Evolutionary conservation across 2,113 vertebrate genomes (phyloP).

Genomic region (Alethe diademata): DNA sequence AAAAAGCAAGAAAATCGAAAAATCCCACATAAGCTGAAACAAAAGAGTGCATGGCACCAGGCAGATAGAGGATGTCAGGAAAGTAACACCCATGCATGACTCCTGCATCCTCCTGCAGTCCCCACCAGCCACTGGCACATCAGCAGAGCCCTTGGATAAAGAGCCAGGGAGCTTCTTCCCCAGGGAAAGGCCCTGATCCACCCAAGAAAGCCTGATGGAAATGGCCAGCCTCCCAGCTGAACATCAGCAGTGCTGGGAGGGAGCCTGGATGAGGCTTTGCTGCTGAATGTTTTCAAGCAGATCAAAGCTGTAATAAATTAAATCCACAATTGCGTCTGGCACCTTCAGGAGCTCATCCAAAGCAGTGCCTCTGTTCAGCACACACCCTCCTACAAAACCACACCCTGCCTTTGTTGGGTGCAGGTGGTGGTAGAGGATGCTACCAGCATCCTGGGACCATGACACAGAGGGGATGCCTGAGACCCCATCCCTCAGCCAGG

Average conservation of each 20-base stretch:
- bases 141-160: not conserved
- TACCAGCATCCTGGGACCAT: not conserved
- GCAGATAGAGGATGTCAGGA: not conserved
- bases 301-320: not conserved
- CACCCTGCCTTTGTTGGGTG: not conserved
- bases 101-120: not conserved
- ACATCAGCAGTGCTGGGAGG: not conserved
- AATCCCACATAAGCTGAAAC: accelerated
- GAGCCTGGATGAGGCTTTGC: not conserved
- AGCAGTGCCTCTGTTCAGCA: not conserved
- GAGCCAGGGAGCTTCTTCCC: not conserved
- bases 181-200: not conserved
- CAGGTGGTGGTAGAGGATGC: not conserved
- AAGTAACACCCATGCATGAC: not conserved
- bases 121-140: not conserved
- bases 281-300: not conserved
- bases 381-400: not conserved
- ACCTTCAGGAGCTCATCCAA: not conserved
- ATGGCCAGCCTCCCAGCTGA: not conserved
- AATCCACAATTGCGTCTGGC: not conserved
- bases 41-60: not conserved
- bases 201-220: not conserved
- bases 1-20: too few relatives aligned
- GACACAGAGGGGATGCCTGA: not conserved
- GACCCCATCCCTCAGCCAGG: not conserved